A percentile compares a stretch with the other conserved stretches of the same genome.
Evolutionary conservation across 2,113 vertebrate genomes (phyloP).

Genomic region (Guaruba guarouba): DNA sequence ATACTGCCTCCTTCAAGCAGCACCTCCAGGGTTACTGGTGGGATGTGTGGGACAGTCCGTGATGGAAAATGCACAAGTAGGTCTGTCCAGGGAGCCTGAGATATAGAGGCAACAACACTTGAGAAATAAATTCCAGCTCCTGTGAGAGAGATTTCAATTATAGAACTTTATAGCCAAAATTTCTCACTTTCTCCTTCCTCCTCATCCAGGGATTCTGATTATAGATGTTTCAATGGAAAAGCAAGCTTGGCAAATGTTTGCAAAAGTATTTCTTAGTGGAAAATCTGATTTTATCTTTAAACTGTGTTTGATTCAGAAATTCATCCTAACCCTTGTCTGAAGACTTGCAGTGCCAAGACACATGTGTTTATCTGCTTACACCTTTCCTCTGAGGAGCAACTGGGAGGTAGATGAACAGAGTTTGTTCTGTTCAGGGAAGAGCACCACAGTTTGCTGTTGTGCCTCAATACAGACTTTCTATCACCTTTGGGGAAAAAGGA

Average conservation of each 20-base stretch:
- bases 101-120: background rate
- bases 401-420: background rate
- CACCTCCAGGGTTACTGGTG: background rate
- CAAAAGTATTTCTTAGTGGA: background rate
- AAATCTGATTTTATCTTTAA: background rate
- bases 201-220: background rate
- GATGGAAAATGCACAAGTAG: background rate
- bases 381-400: background rate
- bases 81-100: background rate
- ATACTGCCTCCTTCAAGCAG: background rate
- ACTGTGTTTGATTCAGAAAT: background rate
- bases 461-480: background rate
- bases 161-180: background rate
- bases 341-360: background rate
- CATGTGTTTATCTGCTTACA: background rate
- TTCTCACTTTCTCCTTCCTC: background rate
- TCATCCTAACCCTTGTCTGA: background rate
- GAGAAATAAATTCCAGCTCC: background rate
- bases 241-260: background rate
- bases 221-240: background rate
- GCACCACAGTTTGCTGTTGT: background rate
- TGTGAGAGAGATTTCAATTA: background rate
- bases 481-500: background rate
- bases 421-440: background rate
- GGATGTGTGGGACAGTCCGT: background rate